Conservation (phyloP, 2,888 invertebrate genomes). For the Machimus atricapillus region DNA sequence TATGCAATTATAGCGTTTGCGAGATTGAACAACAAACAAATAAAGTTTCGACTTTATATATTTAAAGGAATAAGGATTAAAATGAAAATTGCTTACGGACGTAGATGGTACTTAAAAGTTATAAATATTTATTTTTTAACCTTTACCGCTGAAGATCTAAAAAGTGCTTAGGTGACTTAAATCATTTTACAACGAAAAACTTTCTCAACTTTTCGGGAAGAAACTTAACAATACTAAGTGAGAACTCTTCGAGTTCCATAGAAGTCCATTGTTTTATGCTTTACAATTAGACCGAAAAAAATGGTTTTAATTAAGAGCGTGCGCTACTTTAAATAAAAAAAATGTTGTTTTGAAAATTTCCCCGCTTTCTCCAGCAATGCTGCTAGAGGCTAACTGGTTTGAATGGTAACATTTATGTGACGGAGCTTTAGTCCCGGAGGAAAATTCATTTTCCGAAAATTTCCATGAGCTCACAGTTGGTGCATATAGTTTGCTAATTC, state of each 20-base stretch:
- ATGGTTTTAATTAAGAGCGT: background rate
- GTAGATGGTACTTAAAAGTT: background rate
- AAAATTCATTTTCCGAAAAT: conserved; percentile 1
- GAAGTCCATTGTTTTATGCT: background rate
- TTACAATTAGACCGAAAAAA: background rate
- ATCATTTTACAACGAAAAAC: background rate
- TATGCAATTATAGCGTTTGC: too few species aligned
- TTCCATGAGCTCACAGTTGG: background rate
- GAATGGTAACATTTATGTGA: background rate
- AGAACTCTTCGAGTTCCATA: background rate
- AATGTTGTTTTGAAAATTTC: background rate
- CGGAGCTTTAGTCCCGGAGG: background rate
- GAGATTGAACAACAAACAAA: too few species aligned
- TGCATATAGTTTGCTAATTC: background rate
- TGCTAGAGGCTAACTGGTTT: background rate
- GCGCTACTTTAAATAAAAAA: background rate
- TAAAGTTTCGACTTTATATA: too few species aligned
- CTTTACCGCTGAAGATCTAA: background rate
- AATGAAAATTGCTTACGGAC: too few species aligned
- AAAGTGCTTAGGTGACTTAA: background rate
- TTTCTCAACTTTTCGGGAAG: background rate
- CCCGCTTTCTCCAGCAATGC: background rate
- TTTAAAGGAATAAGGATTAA: too few species aligned
- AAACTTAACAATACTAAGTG: background rate
- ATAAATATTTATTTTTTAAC: background rate